A percentile compares a stretch with the other conserved stretches of the same genome.
phyloP scores from a whole-genome alignment of 2,888 invertebrate genomes.

The Melangyna quadrimaculata region DNA sequence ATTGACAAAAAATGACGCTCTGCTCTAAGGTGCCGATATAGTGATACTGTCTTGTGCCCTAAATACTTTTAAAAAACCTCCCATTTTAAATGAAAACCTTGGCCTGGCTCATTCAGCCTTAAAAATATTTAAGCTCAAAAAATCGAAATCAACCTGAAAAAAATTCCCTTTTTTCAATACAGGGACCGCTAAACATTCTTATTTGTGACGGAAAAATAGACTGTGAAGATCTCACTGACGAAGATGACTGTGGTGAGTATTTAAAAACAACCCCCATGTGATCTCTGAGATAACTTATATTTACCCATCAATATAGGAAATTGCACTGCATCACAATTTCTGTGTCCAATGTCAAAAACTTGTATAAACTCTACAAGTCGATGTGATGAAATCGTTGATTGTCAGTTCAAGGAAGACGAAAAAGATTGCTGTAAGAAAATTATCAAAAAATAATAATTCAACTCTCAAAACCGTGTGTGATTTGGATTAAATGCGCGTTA shows the following conservation, averaged over 20 bases:
- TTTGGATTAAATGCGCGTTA: too few relatives aligned
- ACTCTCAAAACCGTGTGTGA: too few relatives aligned
- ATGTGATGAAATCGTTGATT: conserved; percentile 86
- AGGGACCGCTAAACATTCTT: conserved; percentile 81
- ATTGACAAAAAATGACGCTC: too few relatives aligned
- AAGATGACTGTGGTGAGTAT: conserved; percentile 86
- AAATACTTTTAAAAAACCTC: too few relatives aligned
- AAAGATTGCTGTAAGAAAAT: conserved; percentile 86
- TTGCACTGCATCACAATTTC: conserved; percentile 84
- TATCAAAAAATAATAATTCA: conserved; percentile 25
- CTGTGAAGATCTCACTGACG: conserved; percentile 89
- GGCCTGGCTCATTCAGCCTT: too few relatives aligned
- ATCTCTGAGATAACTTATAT: background rate
- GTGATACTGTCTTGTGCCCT: too few relatives aligned
- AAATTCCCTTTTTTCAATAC: conserved; percentile 53
- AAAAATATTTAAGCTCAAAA: too few relatives aligned
- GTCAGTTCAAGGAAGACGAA: conserved; percentile 89
- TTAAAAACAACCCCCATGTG: background rate
- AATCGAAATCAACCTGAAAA: too few relatives aligned
- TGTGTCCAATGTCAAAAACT: conserved; percentile 84
- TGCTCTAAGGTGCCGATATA: too few relatives aligned
- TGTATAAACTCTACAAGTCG: conserved; percentile 84
- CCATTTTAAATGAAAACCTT: too few relatives aligned
- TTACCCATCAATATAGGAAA: conserved; percentile 77
- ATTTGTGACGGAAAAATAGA: conserved; percentile 90